Evolutionary conservation across 2,888 invertebrate species (phyloP), one percentile per base, ranked within the genome.

Genomic region (Anagyrus pseudococci): DNA sequence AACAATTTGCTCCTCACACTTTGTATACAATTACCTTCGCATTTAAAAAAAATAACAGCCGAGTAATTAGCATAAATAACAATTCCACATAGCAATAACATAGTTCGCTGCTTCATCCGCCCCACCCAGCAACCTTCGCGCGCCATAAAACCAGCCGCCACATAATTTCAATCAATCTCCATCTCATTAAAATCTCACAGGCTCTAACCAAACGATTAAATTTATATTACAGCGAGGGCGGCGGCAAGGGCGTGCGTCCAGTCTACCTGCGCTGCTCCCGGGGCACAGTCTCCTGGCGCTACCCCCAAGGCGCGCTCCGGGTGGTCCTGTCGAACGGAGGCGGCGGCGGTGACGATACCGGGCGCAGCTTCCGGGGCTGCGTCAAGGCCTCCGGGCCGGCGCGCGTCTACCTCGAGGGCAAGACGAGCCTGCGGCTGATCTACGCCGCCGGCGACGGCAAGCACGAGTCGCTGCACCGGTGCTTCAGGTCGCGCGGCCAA

Each of bases 231-330:
- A 89, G 89, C 75, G 88, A 89, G 7, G 86, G 80, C 58, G 78
- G 80, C 61, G 80, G 85, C 62, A 85, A 89, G 58, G 90, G 88
- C 2, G 90, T 92, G 52, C 88, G 89, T 40, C 91, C 91, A 0
- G 89, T 92, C 40, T 91, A 91, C 81, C 85, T 92, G 53, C 85
- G 91, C 26, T 92, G 92, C 74, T 84, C 89, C 20, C 88, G 89
- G 64, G 92, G 92, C 25, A 82, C 83, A 20, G 86, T 92, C 13
- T 84, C 86, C n/a, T 92, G 92, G 92, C 80, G 86, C 71, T 91
- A 91, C 77, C 91, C 92, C 0, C 85, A 88, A 7, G 91, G 90
- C 0, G 91, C 91, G 0, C 82, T 92, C 19, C 82, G 91, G 22
- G 84, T 91, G 50, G 84, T 90, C 46, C 85, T 91, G 67, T 76